Conservation (phyloP, 2,797 vertebrate genomes). For the Ibycter americanus region DNA sequence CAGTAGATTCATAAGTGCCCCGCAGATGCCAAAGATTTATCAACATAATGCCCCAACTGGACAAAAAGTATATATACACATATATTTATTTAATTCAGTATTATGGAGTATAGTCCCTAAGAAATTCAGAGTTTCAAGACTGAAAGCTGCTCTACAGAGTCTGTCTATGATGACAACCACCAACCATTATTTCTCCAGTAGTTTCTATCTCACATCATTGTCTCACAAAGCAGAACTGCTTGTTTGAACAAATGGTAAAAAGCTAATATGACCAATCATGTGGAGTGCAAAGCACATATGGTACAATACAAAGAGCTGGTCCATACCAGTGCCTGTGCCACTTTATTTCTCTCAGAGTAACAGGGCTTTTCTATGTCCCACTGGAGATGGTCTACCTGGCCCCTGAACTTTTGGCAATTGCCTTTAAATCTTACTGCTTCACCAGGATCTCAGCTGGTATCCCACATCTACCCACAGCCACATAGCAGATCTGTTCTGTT, state of each 20-base stretch:
- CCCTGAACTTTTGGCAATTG: background rate
- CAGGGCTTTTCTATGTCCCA: background rate
- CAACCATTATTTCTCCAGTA: background rate
- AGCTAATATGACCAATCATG: background rate
- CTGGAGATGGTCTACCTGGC: background rate
- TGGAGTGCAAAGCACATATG: background rate
- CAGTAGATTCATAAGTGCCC: background rate
- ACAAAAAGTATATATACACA: background rate
- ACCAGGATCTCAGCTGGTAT: background rate
- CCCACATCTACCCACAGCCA: background rate
- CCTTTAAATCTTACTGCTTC: background rate
- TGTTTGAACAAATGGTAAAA: background rate
- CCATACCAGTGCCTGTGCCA: background rate
- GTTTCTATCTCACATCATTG: fast-evolving
- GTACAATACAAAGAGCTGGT: background rate
- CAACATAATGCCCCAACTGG: background rate
- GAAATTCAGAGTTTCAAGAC: background rate
- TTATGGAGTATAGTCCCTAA: background rate
- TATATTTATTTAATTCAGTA: background rate
- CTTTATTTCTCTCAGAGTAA: background rate
- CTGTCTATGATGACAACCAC: background rate
- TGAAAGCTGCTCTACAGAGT: background rate
- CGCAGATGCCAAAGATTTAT: background rate
- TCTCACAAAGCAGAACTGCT: background rate
- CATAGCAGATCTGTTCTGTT: background rate